phyloP scores from a whole-genome alignment of 2,888 invertebrate genomes.

The Lasioglossum lativentre region DNA sequence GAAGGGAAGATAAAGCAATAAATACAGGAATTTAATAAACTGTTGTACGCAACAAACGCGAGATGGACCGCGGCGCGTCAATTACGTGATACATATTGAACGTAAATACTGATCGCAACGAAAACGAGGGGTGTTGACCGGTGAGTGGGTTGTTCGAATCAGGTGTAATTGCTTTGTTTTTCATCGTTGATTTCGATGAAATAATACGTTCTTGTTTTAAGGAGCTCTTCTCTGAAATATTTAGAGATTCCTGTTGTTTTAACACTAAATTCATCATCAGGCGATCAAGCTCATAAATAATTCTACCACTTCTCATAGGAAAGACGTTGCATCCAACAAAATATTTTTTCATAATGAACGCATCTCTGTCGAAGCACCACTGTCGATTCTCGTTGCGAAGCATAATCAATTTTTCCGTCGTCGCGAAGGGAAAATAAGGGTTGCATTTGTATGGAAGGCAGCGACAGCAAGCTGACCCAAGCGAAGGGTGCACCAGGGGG shows the following conservation, averaged over 20 bases:
- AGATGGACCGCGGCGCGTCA: conserved; percentile 4
- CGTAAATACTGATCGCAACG: conserved; percentile 5
- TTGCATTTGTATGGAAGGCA: neutral
- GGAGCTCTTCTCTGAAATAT: neutral
- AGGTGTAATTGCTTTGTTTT: neutral
- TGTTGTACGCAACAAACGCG: conserved; percentile 17
- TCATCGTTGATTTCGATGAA: neutral
- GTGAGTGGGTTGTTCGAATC: neutral
- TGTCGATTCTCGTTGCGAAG: neutral
- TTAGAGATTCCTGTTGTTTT: too few relatives aligned
- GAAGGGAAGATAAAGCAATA: conserved; percentile 18
- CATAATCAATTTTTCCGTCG: conserved; percentile 10
- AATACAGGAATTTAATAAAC: conserved; percentile 20
- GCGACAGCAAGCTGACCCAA: neutral
- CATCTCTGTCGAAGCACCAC: neutral
- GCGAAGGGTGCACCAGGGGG: neutral
- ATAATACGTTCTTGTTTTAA: neutral
- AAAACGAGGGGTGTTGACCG: neutral
- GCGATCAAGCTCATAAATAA: too few relatives aligned
- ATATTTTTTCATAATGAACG: neutral
- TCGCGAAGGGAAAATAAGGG: conserved; percentile 14
- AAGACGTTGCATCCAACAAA: neutral
- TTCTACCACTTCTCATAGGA: neutral
- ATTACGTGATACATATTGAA: conserved; percentile 20
- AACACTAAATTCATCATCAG: too few relatives aligned